Percentiles rank a stretch among this genome's conserved stretches.
These are phyloP conservation scores for Thermophis baileyi DNA, from an alignment of 2,113 vertebrate species.

Conservation along the genomic window DNA sequence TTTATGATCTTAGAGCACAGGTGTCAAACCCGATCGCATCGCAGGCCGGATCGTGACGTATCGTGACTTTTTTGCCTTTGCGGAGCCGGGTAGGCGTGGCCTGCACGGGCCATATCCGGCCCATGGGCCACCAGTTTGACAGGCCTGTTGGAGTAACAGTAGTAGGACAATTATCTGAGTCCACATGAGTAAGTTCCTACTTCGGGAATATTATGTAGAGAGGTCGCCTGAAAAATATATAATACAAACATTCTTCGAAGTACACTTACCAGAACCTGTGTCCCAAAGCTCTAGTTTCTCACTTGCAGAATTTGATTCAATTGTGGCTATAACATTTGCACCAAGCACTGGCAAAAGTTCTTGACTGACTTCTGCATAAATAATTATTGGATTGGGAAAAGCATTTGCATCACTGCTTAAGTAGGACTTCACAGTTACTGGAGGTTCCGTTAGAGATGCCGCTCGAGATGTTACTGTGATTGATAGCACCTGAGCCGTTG, in stretches of 20 bases:
- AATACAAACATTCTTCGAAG: neutral
- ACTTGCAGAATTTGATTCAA: conserved; percentile 54
- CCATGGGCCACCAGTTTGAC: too few species aligned
- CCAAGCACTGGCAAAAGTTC: conserved; percentile 67
- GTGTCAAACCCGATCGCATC: too few species aligned
- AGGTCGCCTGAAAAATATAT: neutral
- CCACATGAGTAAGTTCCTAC: neutral
- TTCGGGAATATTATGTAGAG: neutral
- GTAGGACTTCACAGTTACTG: conserved; percentile 49
- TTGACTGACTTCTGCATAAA: conserved; percentile 71
- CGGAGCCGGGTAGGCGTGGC: too few species aligned
- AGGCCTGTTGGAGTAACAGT: neutral
- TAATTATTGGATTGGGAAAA: conserved; percentile 48
- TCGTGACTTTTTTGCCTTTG: too few species aligned
- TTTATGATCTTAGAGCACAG: neutral
- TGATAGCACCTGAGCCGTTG: conserved; percentile 43
- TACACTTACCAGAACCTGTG: conserved; percentile 66
- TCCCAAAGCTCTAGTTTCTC: conserved; percentile 59
- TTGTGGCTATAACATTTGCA: conserved; percentile 60
- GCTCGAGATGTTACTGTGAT: conserved; percentile 63
- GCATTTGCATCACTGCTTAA: conserved; percentile 44
- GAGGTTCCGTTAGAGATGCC: conserved; percentile 42
- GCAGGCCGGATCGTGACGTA: too few species aligned
- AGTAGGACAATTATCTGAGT: neutral
- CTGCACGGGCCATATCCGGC: rapidly evolving